Conservation (phyloP, 2,888 invertebrate genomes). For the Orthonevra nobilis region DNA sequence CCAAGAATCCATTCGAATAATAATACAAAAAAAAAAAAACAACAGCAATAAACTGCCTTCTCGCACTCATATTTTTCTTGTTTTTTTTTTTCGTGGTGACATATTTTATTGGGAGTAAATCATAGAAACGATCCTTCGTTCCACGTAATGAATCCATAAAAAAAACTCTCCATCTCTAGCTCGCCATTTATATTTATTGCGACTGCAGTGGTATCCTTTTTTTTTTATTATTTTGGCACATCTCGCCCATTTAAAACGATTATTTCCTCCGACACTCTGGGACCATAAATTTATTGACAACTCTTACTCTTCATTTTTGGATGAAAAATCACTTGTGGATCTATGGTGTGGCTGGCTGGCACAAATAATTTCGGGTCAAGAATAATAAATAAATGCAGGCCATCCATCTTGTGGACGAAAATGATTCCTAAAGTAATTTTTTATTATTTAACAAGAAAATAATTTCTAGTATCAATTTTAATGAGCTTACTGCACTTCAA, state of each 20-base stretch:
- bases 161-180: no score
- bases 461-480: slow-evolving; percentile 65
- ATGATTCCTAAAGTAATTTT: no score
- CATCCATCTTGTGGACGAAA: slow-evolving; percentile 19
- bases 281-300: slow-evolving; percentile 22
- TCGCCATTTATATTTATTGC: slow-evolving; percentile 15
- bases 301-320: slow-evolving; percentile 38
- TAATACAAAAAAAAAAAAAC: slow-evolving; percentile 10
- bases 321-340: no score
- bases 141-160: slow-evolving; percentile 4
- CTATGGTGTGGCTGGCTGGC: slow-evolving; percentile 2
- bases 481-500: slow-evolving; percentile 39
- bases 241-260: background rate
- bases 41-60: background rate
- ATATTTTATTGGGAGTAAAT: slow-evolving; percentile 17
- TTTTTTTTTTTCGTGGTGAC: slow-evolving; percentile 13
- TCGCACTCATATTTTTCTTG: no score
- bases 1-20: slow-evolving; percentile 23
- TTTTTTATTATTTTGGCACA: background rate
- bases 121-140: background rate
- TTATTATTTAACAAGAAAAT: slow-evolving; percentile 56
- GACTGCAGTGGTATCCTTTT: background rate
- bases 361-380: slow-evolving; percentile 40
- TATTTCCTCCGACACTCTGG: background rate
- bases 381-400: slow-evolving; percentile 45